Conservation (phyloP, 2,888 invertebrate genomes). For the Dione juno region DNA sequence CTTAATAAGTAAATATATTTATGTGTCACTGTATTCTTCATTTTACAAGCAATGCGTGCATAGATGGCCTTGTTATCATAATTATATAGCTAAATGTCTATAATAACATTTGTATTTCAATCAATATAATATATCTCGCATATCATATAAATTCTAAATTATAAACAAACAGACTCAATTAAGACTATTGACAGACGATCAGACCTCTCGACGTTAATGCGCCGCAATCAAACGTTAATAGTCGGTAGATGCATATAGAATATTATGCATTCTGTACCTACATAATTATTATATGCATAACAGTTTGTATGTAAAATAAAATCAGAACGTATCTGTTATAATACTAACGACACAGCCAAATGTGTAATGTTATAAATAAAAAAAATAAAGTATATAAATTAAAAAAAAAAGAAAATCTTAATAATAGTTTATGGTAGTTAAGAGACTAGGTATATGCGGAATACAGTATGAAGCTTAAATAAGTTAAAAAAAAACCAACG, state of each 20-base stretch:
- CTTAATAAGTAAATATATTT: too few species aligned
- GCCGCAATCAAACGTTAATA: conserved; percentile 2
- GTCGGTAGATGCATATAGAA: conserved; percentile 6
- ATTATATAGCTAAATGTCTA: neutral
- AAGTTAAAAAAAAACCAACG: neutral
- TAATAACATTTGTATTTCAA: neutral
- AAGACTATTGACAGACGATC: conserved; percentile 14
- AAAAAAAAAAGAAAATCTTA: too few species aligned
- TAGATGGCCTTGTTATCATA: neutral
- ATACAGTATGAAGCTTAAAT: neutral
- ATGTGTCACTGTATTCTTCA: neutral
- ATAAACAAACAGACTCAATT: conserved; percentile 24
- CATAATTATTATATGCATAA: neutral
- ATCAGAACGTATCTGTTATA: neutral
- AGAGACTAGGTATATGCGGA: too few species aligned
- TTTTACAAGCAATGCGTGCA: neutral
- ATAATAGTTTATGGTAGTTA: too few species aligned
- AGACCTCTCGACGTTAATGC: conserved; percentile 22
- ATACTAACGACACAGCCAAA: neutral
- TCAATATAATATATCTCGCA: neutral
- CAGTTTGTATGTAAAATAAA: neutral
- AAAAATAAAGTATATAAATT: neutral
- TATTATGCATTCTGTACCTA: neutral
- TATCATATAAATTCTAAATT: neutral
- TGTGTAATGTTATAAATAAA: neutral